phyloP scores from a whole-genome alignment of 2,888 invertebrate species.

The Melanchra persicariae region DNA sequence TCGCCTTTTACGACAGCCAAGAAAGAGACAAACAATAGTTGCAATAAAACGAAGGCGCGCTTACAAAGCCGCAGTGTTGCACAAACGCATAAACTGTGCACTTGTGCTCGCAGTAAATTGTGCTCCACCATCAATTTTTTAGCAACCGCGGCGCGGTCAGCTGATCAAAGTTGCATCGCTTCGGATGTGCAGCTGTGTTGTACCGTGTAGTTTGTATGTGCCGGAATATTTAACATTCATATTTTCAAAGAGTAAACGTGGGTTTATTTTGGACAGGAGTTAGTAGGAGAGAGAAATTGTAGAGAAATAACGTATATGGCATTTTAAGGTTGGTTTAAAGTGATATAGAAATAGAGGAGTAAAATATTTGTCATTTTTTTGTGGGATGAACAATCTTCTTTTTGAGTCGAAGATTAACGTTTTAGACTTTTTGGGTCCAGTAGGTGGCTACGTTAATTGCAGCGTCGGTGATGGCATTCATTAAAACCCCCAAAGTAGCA shows the following conservation, averaged over 20 bases:
- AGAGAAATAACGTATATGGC: no score
- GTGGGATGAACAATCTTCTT: no score
- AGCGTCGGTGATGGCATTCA: no score
- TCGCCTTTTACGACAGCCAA: neutral
- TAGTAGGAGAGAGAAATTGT: no score
- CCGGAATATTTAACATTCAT: slow-evolving; percentile 30
- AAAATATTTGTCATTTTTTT: no score
- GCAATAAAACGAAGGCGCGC: slow-evolving; percentile 1
- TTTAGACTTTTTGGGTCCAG: no score
- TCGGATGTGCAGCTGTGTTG: slow-evolving; percentile 31
- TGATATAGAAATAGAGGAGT: no score
- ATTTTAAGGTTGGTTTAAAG: no score
- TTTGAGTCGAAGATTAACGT: no score
- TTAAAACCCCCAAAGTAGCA: no score
- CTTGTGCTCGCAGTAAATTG: slow-evolving; percentile 36
- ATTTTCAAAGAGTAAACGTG: slow-evolving; percentile 8
- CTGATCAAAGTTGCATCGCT: slow-evolving; percentile 60
- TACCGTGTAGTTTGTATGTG: neutral
- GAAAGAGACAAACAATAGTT: slow-evolving; percentile 13
- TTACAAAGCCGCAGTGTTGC: slow-evolving; percentile 24
- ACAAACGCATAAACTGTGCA: slow-evolving; percentile 42
- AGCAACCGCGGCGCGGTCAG: slow-evolving; percentile 49
- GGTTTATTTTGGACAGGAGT: neutral
- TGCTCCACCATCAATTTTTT: slow-evolving; percentile 44
- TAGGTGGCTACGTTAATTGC: no score